These are phyloP conservation scores for Steinernema scapterisci DNA, from an alignment of 2,888 invertebrate genomes.

Conservation along the genomic window DNA sequence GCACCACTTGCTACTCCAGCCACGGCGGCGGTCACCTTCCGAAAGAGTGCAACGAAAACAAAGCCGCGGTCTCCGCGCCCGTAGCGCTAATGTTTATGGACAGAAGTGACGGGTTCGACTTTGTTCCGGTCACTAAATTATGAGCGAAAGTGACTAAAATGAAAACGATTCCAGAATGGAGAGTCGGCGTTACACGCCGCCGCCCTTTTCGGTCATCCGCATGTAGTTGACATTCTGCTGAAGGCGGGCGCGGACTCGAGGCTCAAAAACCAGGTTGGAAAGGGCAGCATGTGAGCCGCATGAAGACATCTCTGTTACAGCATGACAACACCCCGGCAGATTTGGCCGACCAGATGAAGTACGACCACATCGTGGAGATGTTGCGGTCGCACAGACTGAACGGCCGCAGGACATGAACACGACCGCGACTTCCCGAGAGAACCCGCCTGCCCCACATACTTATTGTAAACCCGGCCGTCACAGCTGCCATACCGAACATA, in stretches of 20 bases:
- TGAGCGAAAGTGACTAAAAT: conserved; percentile 50
- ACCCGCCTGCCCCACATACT: neutral
- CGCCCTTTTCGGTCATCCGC: conserved; percentile 83
- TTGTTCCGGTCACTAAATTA: neutral
- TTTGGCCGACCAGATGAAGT: conserved; percentile 52
- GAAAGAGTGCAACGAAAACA: neutral
- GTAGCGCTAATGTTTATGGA: neutral
- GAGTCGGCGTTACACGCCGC: conserved; percentile 89
- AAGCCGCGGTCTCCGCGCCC: neutral
- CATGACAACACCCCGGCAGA: conserved; percentile 48
- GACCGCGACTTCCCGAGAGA: neutral
- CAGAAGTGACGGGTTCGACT: neutral
- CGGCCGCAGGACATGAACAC: neutral
- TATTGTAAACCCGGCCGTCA: no score
- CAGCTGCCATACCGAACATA: conserved; percentile 10
- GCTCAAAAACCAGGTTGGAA: conserved; percentile 76
- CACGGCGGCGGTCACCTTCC: no score
- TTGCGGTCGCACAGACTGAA: conserved; percentile 28
- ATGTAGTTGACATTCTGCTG: conserved; percentile 79
- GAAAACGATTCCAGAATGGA: conserved; percentile 79
- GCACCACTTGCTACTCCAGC: no score
- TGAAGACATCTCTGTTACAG: conserved; percentile 40
- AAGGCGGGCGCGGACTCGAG: conserved; percentile 76
- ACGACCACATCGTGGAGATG: conserved; percentile 45
- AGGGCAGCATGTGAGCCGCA: neutral